Conservation (phyloP, 2,888 invertebrate genomes). For the Rotaria socialis region DNA sequence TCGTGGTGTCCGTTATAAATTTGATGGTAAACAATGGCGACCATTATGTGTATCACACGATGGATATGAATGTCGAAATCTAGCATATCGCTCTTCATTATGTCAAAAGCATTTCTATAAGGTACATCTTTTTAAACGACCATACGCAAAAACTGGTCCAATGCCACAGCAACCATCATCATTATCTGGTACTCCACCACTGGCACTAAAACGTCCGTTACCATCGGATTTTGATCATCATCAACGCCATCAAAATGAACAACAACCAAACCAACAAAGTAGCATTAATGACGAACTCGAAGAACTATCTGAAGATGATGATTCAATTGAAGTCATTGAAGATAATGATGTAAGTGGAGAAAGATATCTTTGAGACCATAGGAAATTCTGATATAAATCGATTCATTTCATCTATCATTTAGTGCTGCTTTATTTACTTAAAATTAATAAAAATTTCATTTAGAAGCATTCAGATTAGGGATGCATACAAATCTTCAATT, state of each 20-base stretch:
- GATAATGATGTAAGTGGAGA: neutral
- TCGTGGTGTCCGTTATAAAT: slow-evolving; percentile 9
- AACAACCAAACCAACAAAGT: neutral
- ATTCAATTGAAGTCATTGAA: slow-evolving; percentile 23
- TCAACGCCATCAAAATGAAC: neutral
- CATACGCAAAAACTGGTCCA: neutral
- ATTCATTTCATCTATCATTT: too few species aligned
- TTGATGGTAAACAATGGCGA: slow-evolving; percentile 22
- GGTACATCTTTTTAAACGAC: neutral
- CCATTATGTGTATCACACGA: neutral
- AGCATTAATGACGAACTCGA: neutral
- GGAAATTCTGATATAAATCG: too few species aligned
- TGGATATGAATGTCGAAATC: slow-evolving; percentile 14
- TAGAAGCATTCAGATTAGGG: too few species aligned
- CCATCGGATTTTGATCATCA: neutral
- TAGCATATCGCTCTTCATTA: neutral
- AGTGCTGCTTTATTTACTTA: too few species aligned
- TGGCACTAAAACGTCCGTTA: neutral
- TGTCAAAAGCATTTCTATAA: slow-evolving; percentile 11
- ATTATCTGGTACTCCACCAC: neutral
- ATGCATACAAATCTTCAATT: too few species aligned
- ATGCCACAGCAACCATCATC: neutral
- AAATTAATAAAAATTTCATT: too few species aligned
- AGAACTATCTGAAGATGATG: neutral
- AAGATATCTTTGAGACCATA: too few species aligned